Conservation (phyloP, 2,113 vertebrate genomes). For the Odobenus rosmarus region DNA sequence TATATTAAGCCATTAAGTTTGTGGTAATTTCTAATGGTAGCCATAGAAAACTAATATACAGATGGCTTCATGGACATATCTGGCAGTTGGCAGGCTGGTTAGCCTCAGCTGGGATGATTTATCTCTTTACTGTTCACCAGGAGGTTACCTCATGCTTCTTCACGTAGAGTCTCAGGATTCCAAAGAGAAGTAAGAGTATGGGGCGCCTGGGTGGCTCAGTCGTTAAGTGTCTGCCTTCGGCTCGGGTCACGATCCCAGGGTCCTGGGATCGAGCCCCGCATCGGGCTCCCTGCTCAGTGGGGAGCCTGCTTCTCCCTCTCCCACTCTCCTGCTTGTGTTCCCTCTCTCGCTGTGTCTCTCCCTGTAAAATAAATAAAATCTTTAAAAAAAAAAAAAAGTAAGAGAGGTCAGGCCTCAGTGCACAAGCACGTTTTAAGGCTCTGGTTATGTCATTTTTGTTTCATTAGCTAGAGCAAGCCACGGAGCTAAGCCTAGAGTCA, state of each 20-base stretch:
- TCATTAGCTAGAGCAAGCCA: background rate
- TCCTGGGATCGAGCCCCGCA: too few relatives aligned
- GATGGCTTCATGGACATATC: background rate
- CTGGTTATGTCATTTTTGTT: background rate
- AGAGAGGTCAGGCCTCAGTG: background rate
- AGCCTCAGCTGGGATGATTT: background rate
- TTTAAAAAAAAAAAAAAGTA: background rate
- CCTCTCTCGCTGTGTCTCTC: too few relatives aligned
- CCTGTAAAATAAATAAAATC: too few relatives aligned
- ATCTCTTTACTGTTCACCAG: background rate
- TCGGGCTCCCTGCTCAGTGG: too few relatives aligned
- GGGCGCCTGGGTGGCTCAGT: too few relatives aligned
- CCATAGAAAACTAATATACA: background rate
- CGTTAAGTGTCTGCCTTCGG: too few relatives aligned
- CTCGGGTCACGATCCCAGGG: too few relatives aligned
- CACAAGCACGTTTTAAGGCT: background rate
- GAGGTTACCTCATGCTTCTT: background rate
- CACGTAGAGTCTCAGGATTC: background rate
- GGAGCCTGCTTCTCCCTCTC: too few relatives aligned
- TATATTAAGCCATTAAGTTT: background rate
- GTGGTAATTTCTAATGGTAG: background rate
- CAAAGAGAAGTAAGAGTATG: background rate
- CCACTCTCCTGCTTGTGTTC: too few relatives aligned
- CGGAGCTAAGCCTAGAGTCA: background rate
- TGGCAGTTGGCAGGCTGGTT: background rate